Evolutionary conservation across 2,888 invertebrate genomes (phyloP), one percentile per base, ranked within the genome.

Genomic region (Acanthoscelides obtectus): DNA sequence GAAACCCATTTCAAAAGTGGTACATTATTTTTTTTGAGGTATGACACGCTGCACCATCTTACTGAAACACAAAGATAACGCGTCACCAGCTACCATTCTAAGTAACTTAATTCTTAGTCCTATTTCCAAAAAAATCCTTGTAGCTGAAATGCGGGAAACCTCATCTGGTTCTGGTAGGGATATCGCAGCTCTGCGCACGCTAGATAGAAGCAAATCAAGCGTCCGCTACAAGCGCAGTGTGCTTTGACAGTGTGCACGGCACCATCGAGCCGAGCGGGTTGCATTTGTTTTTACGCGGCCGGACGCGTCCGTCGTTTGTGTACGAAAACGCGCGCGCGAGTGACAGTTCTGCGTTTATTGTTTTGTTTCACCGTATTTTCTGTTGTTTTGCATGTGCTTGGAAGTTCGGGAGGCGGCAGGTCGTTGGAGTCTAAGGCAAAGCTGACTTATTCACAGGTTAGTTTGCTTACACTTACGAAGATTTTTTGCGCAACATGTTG

Each of bases 311-410:
- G 74, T 72, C 72, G 67, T 69, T 72, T 66, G 65, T 45, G 67
- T 64, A 70, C 70, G 69, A 71, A 71, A 72, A 70, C 45, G 67
- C 72, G 72, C 68, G 68, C 74, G 74, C 70, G 74, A 71, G 74
- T 70, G 72, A 67, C 64, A 68, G 67, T 69, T 66, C 68, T 71
- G 71, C 71, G 67, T 71, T 69, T 68, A 64, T 70, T 67, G 68
- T 27, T 67, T 45, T 3, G 3, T 45, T 45, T 45, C 17, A 12
- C 1, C 45, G 45, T 6, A 45, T 45, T 45, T 45, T 45, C 17
- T 45, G 5, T 45, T 45, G 45, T 45, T 45, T 45, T 45, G 45
- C 45, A 45, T 45, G 45, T 45, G 45, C 12, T 45, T 45, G 45
- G 45, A 45, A 4, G 45, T 3, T 25, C 8, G 25, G 8, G 3